phyloP scores from a whole-genome alignment of 2,888 invertebrate species.

The Phragmatobia fuliginosa region DNA sequence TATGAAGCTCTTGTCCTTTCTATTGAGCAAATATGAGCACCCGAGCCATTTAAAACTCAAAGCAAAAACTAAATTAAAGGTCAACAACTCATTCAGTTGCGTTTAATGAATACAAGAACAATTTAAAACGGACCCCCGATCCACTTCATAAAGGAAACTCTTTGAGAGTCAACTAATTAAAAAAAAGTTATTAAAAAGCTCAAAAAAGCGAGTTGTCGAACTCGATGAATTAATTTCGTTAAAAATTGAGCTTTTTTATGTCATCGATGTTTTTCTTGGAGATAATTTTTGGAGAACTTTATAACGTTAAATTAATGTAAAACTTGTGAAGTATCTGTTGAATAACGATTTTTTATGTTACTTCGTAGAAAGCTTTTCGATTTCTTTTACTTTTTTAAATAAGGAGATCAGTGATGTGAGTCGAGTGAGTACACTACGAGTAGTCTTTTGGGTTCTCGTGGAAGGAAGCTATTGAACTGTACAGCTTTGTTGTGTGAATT shows the following conservation, averaged over 20 bases:
- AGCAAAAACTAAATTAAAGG: conserved; percentile 53
- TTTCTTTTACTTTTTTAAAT: background rate
- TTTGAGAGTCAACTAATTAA: conserved; percentile 60
- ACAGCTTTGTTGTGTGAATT: too few relatives aligned
- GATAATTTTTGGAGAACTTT: conserved; percentile 29
- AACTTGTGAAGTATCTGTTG: conserved; percentile 29
- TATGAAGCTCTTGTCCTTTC: conserved; percentile 4
- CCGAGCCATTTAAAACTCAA: conserved; percentile 35
- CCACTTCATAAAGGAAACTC: conserved; percentile 51
- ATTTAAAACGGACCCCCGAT: conserved; percentile 47
- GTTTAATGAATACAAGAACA: conserved; percentile 57
- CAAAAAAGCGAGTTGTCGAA: conserved; percentile 55
- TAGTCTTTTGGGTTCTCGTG: background rate
- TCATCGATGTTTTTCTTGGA: conserved; percentile 58
- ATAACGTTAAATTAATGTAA: conserved; percentile 36
- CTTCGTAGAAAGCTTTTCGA: background rate
- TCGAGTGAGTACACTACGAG: too few relatives aligned
- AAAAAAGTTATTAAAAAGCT: conserved; percentile 60
- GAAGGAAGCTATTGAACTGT: too few relatives aligned
- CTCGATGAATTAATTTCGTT: conserved; percentile 73
- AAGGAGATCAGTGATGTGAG: too few relatives aligned
- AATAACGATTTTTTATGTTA: conserved; percentile 13
- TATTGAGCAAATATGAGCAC: conserved; percentile 24
- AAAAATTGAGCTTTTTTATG: conserved; percentile 57
- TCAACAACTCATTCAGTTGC: conserved; percentile 55